These are phyloP conservation scores for Melanogrammus aeglefinus DNA, from an alignment of 2,797 vertebrate genomes.

Conservation along the genomic window DNA sequence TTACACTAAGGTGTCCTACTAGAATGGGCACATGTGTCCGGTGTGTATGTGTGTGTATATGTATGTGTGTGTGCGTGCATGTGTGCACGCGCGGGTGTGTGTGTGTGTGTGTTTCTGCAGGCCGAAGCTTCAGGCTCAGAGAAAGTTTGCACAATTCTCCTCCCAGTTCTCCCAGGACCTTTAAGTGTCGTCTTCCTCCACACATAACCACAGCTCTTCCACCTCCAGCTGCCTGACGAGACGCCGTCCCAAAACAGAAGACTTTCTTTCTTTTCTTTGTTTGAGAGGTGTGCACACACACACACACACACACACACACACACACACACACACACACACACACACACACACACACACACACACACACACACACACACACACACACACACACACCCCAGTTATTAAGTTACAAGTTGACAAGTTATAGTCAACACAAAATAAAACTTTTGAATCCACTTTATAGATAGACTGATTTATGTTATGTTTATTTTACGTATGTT, in stretches of 20 bases:
- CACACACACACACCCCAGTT: not conserved
- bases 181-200: constrained; percentile 81
- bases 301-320: not conserved
- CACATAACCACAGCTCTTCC: constrained; percentile 79
- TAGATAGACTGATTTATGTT: not conserved
- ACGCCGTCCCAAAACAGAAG: constrained; percentile 94
- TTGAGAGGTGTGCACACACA: constrained; percentile 79
- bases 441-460: not conserved
- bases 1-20: constrained; percentile 2
- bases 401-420: not conserved
- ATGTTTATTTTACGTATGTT: not conserved
- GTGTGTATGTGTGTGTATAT: not conserved
- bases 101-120: constrained; percentile 60
- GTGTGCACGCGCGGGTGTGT: not conserved
- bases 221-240: constrained; percentile 82
- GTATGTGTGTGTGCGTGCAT: not conserved
- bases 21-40: not conserved
- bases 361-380: too few relatives aligned
- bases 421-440: not conserved
- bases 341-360: too few relatives aligned
- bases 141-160: constrained; percentile 98
- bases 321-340: not conserved
- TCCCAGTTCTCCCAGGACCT: constrained; percentile 88
- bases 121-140: constrained; percentile 94
- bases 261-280: constrained; percentile 96